Base-by-base conservation (phyloP, 2,797 vertebrate species). In the Gymnopithys bicolor region DNA sequence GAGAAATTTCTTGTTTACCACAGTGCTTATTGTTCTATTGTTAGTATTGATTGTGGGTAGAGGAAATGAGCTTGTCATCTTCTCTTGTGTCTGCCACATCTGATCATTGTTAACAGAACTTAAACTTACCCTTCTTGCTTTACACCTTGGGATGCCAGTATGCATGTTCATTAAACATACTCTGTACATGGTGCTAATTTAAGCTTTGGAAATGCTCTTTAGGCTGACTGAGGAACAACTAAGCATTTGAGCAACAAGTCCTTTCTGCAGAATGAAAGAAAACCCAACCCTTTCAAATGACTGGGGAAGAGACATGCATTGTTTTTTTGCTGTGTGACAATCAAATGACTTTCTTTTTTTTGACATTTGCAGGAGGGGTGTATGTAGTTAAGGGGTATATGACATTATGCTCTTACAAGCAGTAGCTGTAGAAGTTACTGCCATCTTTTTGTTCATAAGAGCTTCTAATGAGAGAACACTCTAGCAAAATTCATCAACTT, bases 11-110 rank as follows among this genome's bases (percentile, higher is more conserved):
- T 93, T 67, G 49, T 90, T 90, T 80, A 67, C 56, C 45, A n/a
- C 63, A 51, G 46, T 82, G 56, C 51, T 91, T 59, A 46, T 87
- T 83, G 70, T 87, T 80, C 59, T 49, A 33, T 66, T 94, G 90
- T 79, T 75, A 49, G 15, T 84, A n/a, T 41, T 88, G 77, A 60
- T 41, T 35, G 64, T 87, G 43, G 23, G 74, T 84, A 41, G 52
- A 87, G 56, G 69, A 91, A 94, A 82, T 53, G 52, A 89, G 28
- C 18, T 55, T 52, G 48, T 71, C 19, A 0, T 55, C 74, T 66
- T 69, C 51, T 81, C 46, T 86, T 90, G 58, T 82, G 39, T 91
- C 46, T 91, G 69, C 62, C 53, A 60, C 24, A 53, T 88, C 53
- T 78, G 58, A 85, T 90, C 33, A 18, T 27, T 85, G 37, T 83